Evolutionary conservation across 2,888 invertebrate genomes (phyloP), one percentile per base, ranked within the genome.

Genomic region (Drosophila suboccidentalis): DNA sequence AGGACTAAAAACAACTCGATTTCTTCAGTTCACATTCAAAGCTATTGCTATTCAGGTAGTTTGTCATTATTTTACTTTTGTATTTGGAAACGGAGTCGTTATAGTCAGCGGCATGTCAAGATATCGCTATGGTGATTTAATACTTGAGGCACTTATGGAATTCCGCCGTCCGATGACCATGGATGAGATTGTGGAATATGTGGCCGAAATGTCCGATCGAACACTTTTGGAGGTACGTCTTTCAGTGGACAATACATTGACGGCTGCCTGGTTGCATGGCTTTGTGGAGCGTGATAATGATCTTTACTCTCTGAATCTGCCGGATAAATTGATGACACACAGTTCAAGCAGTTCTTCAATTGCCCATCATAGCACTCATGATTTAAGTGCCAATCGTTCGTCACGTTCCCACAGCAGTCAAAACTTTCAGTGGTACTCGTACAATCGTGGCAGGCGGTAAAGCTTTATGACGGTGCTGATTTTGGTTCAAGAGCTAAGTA

Each of bases 211-310:
- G 71, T 29, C 60, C 15, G 65, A 61, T 11, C 68, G 47, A 11
- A 3, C 73, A 1, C 10, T 41, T 1, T 5, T 9, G 0, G 71
- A 82, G 17, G 75, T 85, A 0, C 78, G 79, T 1, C 59, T 79
- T 5, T 41, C 53, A 0, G 84, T 85, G 22, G 80, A 87, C 4
- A 75, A 79, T 22, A 84, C 87, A 0, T 17, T 87, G 51, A 81
- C 84, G 1, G 87, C 85, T 4, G 85, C 73, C 59, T 80, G 81
- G 77, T 3, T 77, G 22, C 72, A 85, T 51, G 87, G 84, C 9
- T 79, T 85, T 15, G 54, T 87, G 0, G 26, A 49, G 13, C 70
- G 58, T 1, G 29, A 62, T 0, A 46, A 71, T 2, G 64, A 58
- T 34, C 34, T 68, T 1, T 86, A 67, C 26, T 58, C 41, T 0